phyloP scores from a whole-genome alignment of 2,797 vertebrate genomes.

The Oceanodroma leucorhoa region DNA sequence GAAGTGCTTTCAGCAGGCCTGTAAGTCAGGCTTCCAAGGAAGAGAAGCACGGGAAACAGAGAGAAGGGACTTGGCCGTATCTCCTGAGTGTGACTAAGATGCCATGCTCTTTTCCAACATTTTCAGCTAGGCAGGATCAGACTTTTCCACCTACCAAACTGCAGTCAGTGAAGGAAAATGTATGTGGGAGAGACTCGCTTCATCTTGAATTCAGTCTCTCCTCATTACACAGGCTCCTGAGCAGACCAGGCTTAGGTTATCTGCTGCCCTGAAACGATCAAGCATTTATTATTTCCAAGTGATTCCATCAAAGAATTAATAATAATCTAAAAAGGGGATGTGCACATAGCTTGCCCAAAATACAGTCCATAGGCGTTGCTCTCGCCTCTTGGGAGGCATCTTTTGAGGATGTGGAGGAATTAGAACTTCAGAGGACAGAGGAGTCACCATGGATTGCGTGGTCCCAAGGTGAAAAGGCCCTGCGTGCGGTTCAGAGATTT shows the following conservation, averaged over 20 bases:
- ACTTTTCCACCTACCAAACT: neutral
- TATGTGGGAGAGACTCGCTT: neutral
- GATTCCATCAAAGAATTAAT: neutral
- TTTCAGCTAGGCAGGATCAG: neutral
- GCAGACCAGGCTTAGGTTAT: neutral
- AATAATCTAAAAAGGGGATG: neutral
- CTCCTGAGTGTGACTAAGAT: neutral
- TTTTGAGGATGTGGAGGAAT: neutral
- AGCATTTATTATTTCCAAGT: neutral
- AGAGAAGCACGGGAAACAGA: neutral
- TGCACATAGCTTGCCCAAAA: neutral
- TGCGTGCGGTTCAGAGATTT: neutral
- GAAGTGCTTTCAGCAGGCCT: neutral
- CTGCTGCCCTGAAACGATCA: neutral
- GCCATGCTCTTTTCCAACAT: neutral
- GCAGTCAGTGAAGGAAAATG: neutral
- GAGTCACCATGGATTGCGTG: rapidly evolving
- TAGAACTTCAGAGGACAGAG: neutral
- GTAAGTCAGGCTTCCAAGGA: neutral
- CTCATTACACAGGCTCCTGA: neutral
- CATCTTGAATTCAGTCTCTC: neutral
- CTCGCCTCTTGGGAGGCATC: neutral
- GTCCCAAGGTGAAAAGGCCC: neutral
- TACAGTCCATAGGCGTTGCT: neutral
- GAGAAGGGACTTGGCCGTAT: neutral